These are phyloP conservation scores for Rhinoptilus africanus DNA, from an alignment of 2,113 vertebrate species.

Conservation along the genomic window DNA sequence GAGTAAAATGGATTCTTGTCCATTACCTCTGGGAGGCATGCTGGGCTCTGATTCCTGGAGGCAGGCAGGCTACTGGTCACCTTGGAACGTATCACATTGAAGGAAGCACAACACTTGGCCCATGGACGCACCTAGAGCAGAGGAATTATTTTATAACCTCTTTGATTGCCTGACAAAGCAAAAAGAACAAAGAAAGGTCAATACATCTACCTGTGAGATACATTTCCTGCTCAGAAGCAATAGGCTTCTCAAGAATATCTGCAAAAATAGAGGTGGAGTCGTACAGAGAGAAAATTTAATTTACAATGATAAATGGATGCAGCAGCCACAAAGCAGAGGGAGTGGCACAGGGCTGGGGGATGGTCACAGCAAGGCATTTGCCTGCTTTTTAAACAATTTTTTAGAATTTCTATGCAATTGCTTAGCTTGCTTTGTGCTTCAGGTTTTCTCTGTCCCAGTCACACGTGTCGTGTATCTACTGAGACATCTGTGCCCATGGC, in stretches of 20 bases:
- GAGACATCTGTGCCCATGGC: neutral
- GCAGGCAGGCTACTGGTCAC: neutral
- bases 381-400: neutral
- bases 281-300: neutral
- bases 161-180: neutral
- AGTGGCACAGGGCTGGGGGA: neutral
- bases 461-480: accelerated
- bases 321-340: neutral
- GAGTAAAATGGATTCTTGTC: neutral
- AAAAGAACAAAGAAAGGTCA: neutral
- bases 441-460: neutral
- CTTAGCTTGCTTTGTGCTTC: neutral
- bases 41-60: neutral
- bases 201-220: neutral
- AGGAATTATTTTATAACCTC: neutral
- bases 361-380: neutral
- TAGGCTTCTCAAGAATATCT: neutral
- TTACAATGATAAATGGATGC: neutral
- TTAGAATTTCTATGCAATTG: neutral
- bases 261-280: neutral
- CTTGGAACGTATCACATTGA: neutral
- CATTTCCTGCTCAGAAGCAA: neutral
- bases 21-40: neutral
- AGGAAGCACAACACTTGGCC: neutral
- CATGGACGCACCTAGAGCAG: neutral